A percentile compares a stretch with the other conserved stretches of the same genome.
Evolutionary conservation across 2,113 vertebrate species (phyloP).

Genomic region (Chaenogobius annularis): DNA sequence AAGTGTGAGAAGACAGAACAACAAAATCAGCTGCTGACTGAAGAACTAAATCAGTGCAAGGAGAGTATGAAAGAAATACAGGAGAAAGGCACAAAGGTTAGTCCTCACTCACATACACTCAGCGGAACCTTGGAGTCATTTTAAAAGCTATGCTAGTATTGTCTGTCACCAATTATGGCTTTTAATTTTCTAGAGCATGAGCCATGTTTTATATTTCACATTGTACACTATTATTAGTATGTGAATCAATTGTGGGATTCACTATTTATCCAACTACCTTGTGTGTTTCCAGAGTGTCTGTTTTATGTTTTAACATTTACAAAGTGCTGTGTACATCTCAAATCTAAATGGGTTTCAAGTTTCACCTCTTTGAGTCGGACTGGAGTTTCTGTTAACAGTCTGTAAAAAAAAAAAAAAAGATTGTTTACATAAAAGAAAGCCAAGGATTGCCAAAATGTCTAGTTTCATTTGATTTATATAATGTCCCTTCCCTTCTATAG

Average conservation of each 20-base stretch:
- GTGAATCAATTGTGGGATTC: slow-evolving; percentile 31
- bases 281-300: slow-evolving; percentile 34
- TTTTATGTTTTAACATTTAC: slow-evolving; percentile 30
- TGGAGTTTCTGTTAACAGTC: neutral
- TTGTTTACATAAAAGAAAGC: slow-evolving; percentile 47
- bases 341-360: neutral
- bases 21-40: slow-evolving; percentile 84
- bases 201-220: slow-evolving; percentile 30
- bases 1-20: slow-evolving; percentile 86
- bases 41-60: slow-evolving; percentile 92
- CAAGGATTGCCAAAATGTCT: slow-evolving; percentile 57
- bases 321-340: slow-evolving; percentile 29
- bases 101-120: slow-evolving; percentile 38
- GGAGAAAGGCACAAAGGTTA: slow-evolving; percentile 93
- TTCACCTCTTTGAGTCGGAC: neutral
- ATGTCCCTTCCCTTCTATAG: slow-evolving; percentile 99
- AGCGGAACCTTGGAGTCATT: neutral
- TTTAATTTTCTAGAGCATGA: slow-evolving; percentile 26
- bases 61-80: slow-evolving; percentile 87
- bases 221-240: slow-evolving; percentile 1
- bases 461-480: slow-evolving; percentile 88
- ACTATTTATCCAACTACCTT: slow-evolving; percentile 27
- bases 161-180: neutral
- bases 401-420: no score
- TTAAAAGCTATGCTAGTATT: neutral